These are phyloP conservation scores for Spialia ferax DNA, from an alignment of 2,888 invertebrate genomes.

Conservation along the genomic window DNA sequence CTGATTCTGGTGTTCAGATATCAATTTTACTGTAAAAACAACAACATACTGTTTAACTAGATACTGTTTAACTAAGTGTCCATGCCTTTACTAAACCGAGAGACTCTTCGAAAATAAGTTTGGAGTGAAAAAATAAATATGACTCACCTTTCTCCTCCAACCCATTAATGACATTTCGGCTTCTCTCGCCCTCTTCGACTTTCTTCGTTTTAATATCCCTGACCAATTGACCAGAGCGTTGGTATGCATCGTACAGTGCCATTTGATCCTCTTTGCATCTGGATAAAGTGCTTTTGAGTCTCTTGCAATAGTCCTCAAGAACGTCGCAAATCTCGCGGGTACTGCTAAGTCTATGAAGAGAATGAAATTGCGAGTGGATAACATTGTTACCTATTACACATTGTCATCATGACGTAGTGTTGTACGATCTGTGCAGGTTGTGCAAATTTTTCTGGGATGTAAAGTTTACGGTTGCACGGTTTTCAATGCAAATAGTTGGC, in stretches of 20 bases:
- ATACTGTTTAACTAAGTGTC: too few relatives aligned
- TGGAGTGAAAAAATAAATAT: too few relatives aligned
- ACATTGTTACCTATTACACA: too few relatives aligned
- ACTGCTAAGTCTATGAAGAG: constrained; percentile 52
- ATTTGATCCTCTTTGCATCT: constrained; percentile 64
- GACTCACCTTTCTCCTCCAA: constrained; percentile 56
- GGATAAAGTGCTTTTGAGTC: constrained; percentile 61
- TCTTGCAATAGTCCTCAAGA: constrained; percentile 61
- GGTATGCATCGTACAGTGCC: constrained; percentile 62
- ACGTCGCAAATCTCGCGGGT: constrained; percentile 69
- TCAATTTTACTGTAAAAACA: constrained; percentile 51
- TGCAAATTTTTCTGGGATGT: too few relatives aligned
- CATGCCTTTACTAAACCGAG: too few relatives aligned
- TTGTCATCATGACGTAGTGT: too few relatives aligned
- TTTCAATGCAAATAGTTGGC: too few relatives aligned
- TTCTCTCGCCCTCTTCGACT: constrained; percentile 46
- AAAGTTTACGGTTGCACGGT: too few relatives aligned
- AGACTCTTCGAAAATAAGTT: too few relatives aligned
- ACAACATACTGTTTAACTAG: too few relatives aligned
- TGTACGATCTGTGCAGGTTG: too few relatives aligned
- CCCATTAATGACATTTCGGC: constrained; percentile 42
- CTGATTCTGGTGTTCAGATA: constrained; percentile 53
- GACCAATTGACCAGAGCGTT: constrained; percentile 53
- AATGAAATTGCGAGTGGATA: too few relatives aligned
- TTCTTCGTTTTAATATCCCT: constrained; percentile 50